Evolutionary conservation across 2,888 invertebrate genomes (phyloP).

Genomic region (Scrobipalpa atriplicella): DNA sequence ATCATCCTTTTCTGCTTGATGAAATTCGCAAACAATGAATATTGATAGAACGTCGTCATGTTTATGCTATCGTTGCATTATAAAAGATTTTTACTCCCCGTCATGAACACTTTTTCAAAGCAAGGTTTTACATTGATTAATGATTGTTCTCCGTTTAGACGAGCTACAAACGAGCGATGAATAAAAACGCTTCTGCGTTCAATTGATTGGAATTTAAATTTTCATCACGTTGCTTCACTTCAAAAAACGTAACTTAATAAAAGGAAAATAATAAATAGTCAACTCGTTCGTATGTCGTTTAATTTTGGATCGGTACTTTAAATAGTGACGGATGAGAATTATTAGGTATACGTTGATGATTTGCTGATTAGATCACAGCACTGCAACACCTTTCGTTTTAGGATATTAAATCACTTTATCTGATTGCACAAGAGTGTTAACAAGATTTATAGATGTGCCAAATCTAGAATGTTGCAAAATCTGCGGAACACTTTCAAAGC

Average conservation of each 20-base stretch:
- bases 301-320: not conserved
- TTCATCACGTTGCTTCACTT: constrained; percentile 11
- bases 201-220: constrained; percentile 43
- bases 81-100: constrained; percentile 52
- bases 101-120: constrained; percentile 56
- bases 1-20: constrained; percentile 20
- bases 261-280: constrained; percentile 24
- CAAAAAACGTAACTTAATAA: constrained; percentile 29
- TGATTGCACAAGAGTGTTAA: not conserved
- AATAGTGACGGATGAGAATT: not conserved
- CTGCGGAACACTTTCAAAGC: not conserved
- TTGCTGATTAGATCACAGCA: not conserved
- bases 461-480: not conserved
- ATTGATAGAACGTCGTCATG: constrained; percentile 49
- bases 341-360: not conserved
- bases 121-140: constrained; percentile 66
- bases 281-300: not conserved
- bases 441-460: not conserved
- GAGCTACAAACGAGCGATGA: constrained; percentile 48
- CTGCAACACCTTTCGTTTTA: not conserved
- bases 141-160: constrained; percentile 50
- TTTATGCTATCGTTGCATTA: constrained; percentile 46
- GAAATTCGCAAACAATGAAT: constrained; percentile 44
- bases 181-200: constrained; percentile 47
- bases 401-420: not conserved